Conservation (phyloP, 2,888 invertebrate genomes). For the Glaucopsyche alexis region DNA sequence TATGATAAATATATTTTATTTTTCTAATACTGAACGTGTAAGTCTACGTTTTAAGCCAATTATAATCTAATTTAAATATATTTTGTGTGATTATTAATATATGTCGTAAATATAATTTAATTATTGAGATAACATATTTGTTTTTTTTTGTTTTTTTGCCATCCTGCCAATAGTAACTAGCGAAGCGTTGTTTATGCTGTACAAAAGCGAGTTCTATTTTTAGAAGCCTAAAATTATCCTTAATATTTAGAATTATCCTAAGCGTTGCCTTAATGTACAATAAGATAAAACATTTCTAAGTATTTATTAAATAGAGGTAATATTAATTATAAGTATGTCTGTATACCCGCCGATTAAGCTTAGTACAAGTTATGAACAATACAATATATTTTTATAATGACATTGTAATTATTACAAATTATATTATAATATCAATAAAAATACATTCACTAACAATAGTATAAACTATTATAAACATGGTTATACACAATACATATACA, state of each 20-base stretch:
- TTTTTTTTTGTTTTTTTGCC: background rate
- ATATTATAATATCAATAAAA: background rate
- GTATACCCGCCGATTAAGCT: background rate
- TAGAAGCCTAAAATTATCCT: background rate
- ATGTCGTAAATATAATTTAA: too few species aligned
- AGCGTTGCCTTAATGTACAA: conserved; percentile 4
- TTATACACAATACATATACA: background rate
- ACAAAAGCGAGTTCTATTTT: background rate
- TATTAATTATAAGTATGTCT: background rate
- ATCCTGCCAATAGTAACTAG: background rate
- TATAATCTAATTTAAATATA: too few species aligned
- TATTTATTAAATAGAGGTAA: background rate
- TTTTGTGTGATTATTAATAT: too few species aligned
- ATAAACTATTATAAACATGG: background rate
- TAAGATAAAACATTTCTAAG: background rate
- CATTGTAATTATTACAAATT: background rate
- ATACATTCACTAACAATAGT: background rate
- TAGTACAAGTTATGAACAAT: background rate
- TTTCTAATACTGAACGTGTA: too few species aligned
- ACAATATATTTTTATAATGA: background rate
- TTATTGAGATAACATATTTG: too few species aligned
- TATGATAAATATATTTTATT: too few species aligned
- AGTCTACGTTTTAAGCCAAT: too few species aligned
- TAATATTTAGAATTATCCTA: background rate
- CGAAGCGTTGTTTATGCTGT: conserved; percentile 14